Evolutionary conservation across 2,797 vertebrate species (phyloP), one percentile per base, ranked within the genome.

Genomic region (Coranthus polyacanthus): DNA sequence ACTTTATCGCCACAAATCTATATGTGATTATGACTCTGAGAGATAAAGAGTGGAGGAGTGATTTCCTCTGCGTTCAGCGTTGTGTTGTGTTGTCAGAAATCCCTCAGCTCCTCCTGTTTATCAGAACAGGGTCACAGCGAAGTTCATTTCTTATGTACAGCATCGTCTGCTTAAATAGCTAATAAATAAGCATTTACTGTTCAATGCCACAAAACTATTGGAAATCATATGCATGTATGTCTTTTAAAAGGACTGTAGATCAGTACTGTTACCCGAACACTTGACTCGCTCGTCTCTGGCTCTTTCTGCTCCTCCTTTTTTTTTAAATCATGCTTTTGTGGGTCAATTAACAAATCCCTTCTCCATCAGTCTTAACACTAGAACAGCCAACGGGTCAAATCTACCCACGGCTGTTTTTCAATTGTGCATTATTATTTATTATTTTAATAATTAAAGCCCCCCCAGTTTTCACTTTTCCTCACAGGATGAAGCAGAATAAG

Each of bases 1-100:
- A n/a, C n/a, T n/a, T n/a, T n/a, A n/a, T n/a, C n/a, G n/a, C n/a
- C n/a, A n/a, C n/a, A n/a, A n/a, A n/a, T n/a, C n/a, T n/a, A n/a
- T n/a, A n/a, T n/a, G n/a, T n/a, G n/a, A n/a, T n/a, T n/a, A n/a
- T n/a, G n/a, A n/a, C n/a, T n/a, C n/a, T n/a, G n/a, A n/a, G n/a
- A n/a, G n/a, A n/a, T n/a, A n/a, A n/a, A n/a, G n/a, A n/a, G n/a
- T 41, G 51, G 51, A 57, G 77, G 62, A 78, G 75, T 74, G 75
- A 83, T 91, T 76, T 81, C 36, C 38, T 41, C 68, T 53, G 42
- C 44, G 61, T 56, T 82, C 62, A 26, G 45, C 37, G 49, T 65
- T 83, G 52, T 69, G 83, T 84, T 72, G 79, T 47, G 68, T 51
- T 69, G 70, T 84, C 82, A 84, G 38, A 72, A 88, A 61, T 74